Evolutionary conservation across 2,888 invertebrate genomes (phyloP).

Genomic region (Mythimna impura): DNA sequence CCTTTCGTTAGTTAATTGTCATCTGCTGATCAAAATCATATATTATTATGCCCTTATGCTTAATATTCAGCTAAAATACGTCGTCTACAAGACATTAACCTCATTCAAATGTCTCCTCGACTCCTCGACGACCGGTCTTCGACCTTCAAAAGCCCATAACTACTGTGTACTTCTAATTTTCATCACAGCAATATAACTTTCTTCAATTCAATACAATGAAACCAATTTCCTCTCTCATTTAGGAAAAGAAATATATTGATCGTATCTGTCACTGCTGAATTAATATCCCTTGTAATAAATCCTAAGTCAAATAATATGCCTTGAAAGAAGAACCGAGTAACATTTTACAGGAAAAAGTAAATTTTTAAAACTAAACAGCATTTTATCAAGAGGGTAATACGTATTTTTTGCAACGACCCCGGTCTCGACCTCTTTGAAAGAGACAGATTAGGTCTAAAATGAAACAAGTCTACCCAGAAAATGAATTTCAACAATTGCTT

Average conservation of each 20-base stretch:
- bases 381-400: no score
- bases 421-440: no score
- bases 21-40: neutral
- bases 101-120: neutral
- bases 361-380: neutral
- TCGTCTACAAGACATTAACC: neutral
- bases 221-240: slow-evolving; percentile 38
- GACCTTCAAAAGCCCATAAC: neutral
- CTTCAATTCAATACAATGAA: slow-evolving; percentile 24
- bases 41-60: no score
- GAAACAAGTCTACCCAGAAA: neutral
- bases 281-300: slow-evolving; percentile 33
- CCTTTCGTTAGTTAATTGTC: no score
- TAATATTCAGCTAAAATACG: neutral
- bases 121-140: no score
- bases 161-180: slow-evolving; percentile 12
- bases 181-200: slow-evolving; percentile 13
- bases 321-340: neutral
- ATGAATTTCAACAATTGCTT: neutral
- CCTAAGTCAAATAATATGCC: slow-evolving; percentile 21
- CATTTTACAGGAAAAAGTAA: neutral
- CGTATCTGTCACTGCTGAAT: slow-evolving; percentile 24
- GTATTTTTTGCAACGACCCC: no score
- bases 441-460: no score
- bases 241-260: slow-evolving; percentile 37